Conservation (phyloP, 2,113 vertebrate species). For the Spheniscus mendiculus region DNA sequence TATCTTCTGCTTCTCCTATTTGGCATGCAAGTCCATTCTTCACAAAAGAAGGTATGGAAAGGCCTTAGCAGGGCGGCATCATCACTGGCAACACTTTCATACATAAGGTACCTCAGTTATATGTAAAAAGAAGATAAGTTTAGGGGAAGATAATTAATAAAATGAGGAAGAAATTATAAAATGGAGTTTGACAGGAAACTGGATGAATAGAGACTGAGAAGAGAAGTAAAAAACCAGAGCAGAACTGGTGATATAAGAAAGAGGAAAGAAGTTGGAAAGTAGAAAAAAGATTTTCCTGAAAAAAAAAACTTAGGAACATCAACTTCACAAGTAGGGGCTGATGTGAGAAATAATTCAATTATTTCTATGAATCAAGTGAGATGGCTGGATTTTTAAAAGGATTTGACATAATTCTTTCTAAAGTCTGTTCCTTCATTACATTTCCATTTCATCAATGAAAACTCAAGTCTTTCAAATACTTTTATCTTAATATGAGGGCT, state of each 20-base stretch:
- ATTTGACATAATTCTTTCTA: background rate
- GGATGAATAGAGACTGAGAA: background rate
- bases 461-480: background rate
- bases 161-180: background rate
- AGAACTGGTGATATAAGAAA: background rate
- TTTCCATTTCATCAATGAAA: background rate
- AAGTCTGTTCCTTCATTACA: background rate
- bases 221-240: fast-evolving
- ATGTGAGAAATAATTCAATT: background rate
- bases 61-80: background rate
- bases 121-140: background rate
- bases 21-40: background rate
- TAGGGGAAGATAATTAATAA: background rate
- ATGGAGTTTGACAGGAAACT: background rate
- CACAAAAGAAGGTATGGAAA: background rate
- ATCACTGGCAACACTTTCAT: background rate
- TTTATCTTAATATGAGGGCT: background rate
- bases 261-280: background rate
- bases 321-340: background rate
- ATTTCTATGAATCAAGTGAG: background rate
- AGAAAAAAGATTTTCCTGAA: background rate
- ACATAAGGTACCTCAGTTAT: background rate
- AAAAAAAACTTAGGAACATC: background rate
- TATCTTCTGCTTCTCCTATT: background rate
- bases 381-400: background rate